Evolutionary conservation across 2,888 invertebrate species (phyloP), one percentile per base, ranked within the genome.

Genomic region (Macrophya alboannulata): DNA sequence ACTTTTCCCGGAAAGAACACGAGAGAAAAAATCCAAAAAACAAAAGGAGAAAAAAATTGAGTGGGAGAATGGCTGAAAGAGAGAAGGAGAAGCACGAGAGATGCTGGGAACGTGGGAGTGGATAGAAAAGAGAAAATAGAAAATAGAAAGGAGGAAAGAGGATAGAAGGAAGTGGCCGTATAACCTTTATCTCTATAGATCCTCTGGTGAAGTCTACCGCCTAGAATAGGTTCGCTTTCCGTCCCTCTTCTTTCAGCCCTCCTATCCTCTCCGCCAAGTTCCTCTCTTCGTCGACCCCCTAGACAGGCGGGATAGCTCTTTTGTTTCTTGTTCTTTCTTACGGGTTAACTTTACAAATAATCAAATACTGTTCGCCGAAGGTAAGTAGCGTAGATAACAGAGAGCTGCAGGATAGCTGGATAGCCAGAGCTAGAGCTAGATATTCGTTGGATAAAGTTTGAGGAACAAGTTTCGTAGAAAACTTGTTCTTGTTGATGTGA

Each of bases 181-280:
- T 87, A 88, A 88, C 87, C 86, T 87, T 87, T 86, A 86, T 86
- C 86, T 84, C 72, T 62, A 43, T 40, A 68, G 10, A 40, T 83
- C 51, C n/a, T n/a, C 77, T 77, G 62, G n/a, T 40, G 62, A 43
- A 81, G 81, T 37, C 77, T 77, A 31, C 51, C 21, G 17, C 17
- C 37, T n/a, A 45, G 45, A 25, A 74, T 10, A 74, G 74, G 74
- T 74, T 43, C 43, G 25, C 45, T 25, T n/a, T 74, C 45, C 74
- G 45, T 31, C 74, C 74, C 74, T 48, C 43, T 40, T 31, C 25
- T 62, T 40, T 79, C 37, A 25, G 55, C 31, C 55, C 62, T 81
- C 43, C 43, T 81, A 62, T 43, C 51, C 43, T 55, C 40, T 55
- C 40, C 9, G n/a, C n/a, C n/a, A n/a, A n/a, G 4, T 12, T 62